A percentile compares a stretch with the other conserved stretches of the same genome.
These are phyloP conservation scores for Microctenopoma lineatum DNA, from an alignment of 2,797 vertebrate genomes.

Conservation along the genomic window DNA sequence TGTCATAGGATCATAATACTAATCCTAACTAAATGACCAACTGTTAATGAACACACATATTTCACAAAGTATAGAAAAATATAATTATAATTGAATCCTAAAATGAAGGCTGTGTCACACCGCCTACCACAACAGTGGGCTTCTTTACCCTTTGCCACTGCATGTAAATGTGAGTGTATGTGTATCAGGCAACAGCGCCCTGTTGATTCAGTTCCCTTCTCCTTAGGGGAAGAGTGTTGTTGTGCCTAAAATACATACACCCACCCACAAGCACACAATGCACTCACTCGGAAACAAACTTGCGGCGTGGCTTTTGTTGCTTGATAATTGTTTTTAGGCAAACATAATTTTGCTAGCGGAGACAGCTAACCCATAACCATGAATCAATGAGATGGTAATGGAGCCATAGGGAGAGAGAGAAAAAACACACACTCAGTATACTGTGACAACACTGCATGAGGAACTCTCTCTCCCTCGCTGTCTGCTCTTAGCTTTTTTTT, in stretches of 20 bases:
- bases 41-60: slow-evolving; percentile 45
- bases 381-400: slow-evolving; percentile 79
- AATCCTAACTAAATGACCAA: slow-evolving; percentile 20
- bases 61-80: slow-evolving; percentile 19
- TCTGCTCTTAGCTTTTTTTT: background rate
- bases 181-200: slow-evolving; percentile 50
- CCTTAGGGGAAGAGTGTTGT: slow-evolving; percentile 73
- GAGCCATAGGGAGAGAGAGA: slow-evolving; percentile 47
- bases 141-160: slow-evolving; percentile 49
- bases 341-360: slow-evolving; percentile 71
- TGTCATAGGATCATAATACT: no score
- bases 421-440: slow-evolving; percentile 26
- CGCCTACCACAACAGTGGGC: slow-evolving; percentile 66
- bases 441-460: slow-evolving; percentile 37
- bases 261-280: slow-evolving; percentile 52
- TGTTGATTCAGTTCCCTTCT: slow-evolving; percentile 67
- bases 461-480: slow-evolving; percentile 4
- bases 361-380: slow-evolving; percentile 77
- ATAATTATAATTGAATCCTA: slow-evolving; percentile 59
- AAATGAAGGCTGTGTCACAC: slow-evolving; percentile 58
- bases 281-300: slow-evolving; percentile 65
- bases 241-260: slow-evolving; percentile 62
- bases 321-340: slow-evolving; percentile 78
- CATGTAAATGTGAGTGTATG: slow-evolving; percentile 37
- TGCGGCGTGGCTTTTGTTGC: slow-evolving; percentile 68